Evolutionary conservation across 2,113 vertebrate genomes (phyloP).

Genomic region (Bettongia penicillata): DNA sequence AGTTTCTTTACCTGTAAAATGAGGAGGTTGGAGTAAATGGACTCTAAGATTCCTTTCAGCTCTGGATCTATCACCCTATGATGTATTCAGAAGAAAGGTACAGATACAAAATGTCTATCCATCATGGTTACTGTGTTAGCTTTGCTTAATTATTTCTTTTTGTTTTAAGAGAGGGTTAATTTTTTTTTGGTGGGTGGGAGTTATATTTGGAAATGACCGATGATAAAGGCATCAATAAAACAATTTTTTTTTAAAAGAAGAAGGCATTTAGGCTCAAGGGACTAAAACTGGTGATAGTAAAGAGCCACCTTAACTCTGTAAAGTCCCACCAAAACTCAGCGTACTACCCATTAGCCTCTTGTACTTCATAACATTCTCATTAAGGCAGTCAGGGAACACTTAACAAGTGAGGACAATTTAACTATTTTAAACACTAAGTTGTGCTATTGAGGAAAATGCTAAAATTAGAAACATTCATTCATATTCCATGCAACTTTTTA

Average conservation of each 20-base stretch:
- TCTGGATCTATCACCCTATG: background rate
- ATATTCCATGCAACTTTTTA: conserved; percentile 68
- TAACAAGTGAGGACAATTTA: conserved; percentile 50
- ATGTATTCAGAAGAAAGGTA: conserved; percentile 30
- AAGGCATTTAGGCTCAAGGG: background rate
- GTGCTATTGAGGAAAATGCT: conserved; percentile 62
- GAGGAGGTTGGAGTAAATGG: background rate
- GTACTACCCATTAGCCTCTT: background rate
- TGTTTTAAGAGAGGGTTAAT: background rate
- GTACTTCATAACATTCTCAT: conserved; percentile 25
- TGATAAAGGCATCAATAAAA: background rate
- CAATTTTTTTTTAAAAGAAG: background rate
- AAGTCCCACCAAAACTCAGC: background rate
- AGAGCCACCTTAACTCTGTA: background rate
- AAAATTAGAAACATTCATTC: conserved; percentile 65
- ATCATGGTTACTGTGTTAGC: background rate
- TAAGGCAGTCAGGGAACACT: conserved; percentile 41
- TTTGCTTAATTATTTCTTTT: background rate
- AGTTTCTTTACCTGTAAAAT: conserved; percentile 60
- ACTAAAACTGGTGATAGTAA: background rate
- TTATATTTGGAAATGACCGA: background rate
- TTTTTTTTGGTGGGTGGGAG: background rate
- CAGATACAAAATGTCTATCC: background rate
- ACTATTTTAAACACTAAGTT: conserved; percentile 62
- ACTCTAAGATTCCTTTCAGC: background rate